Conservation (phyloP, 1,140 invertebrate genomes). For the Melipona quadrifasciata region DNA sequence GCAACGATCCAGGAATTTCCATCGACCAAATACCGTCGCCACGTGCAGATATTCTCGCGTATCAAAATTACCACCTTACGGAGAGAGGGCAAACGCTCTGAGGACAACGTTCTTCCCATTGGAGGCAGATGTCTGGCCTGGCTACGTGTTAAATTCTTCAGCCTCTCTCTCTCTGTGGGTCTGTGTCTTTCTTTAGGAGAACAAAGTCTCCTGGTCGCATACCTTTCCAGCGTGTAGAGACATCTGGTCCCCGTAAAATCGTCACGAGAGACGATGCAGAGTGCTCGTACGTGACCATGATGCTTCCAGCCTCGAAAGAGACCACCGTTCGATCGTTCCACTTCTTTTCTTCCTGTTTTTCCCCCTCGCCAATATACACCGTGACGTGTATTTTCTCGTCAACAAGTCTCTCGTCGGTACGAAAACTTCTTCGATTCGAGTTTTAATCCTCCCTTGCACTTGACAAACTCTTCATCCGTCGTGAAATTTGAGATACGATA, state of each 20-base stretch:
- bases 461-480: not conserved
- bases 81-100: not conserved
- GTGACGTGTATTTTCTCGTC: not conserved
- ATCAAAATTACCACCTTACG: not conserved
- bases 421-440: not conserved
- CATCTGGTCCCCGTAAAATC: constrained; percentile 1
- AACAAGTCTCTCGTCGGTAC: not conserved
- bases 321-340: not conserved
- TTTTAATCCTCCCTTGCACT: not conserved
- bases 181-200: not conserved
- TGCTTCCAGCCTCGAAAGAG: not conserved
- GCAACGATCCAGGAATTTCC: not conserved
- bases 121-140: not conserved
- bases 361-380: not conserved
- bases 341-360: not conserved
- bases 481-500: constrained; percentile 18
- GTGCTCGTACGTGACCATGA: not conserved
- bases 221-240: not conserved
- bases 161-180: not conserved
- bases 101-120: not conserved
- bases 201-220: not conserved
- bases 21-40: not conserved
- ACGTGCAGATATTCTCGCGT: not conserved
- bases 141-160: constrained; percentile 12
- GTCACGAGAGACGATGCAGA: not conserved